These are phyloP conservation scores for Anthrax anthrax DNA, from an alignment of 2,888 invertebrate genomes.

Conservation along the genomic window DNA sequence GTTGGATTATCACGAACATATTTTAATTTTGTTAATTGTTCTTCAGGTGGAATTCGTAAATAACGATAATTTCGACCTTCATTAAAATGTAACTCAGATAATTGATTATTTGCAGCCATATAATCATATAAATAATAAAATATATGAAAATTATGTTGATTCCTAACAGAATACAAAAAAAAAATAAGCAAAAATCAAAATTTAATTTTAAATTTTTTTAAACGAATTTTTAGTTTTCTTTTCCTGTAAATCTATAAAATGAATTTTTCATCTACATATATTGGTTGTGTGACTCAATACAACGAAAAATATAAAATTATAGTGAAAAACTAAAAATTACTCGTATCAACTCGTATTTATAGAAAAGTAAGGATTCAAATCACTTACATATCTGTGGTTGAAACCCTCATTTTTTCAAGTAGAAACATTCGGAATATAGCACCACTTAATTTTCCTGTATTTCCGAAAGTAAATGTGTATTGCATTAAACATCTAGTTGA, in stretches of 20 bases:
- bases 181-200: background rate
- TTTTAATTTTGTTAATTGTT: constrained; percentile 39
- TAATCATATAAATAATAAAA: constrained; percentile 84
- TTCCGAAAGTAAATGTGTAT: constrained; percentile 68
- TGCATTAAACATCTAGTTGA: constrained; percentile 73
- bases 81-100: constrained; percentile 53
- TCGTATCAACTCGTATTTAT: too few species aligned
- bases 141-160: constrained; percentile 77
- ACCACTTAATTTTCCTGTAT: constrained; percentile 75
- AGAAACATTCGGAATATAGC: constrained; percentile 76
- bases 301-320: too few species aligned
- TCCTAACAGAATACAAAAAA: constrained; percentile 38
- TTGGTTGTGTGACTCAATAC: too few species aligned
- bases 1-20: constrained; percentile 49
- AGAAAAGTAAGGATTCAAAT: too few species aligned
- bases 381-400: constrained; percentile 57
- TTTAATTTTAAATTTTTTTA: too few species aligned
- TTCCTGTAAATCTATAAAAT: too few species aligned
- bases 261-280: too few species aligned
- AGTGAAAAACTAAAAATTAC: too few species aligned
- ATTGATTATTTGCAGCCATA: constrained; percentile 50
- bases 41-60: constrained; percentile 46
- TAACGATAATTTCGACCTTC: constrained; percentile 58
- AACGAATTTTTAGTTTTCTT: too few species aligned
- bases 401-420: constrained; percentile 78